Evolutionary conservation across 1,140 invertebrate genomes (phyloP).

Genomic region (Bombus cullumanus): DNA sequence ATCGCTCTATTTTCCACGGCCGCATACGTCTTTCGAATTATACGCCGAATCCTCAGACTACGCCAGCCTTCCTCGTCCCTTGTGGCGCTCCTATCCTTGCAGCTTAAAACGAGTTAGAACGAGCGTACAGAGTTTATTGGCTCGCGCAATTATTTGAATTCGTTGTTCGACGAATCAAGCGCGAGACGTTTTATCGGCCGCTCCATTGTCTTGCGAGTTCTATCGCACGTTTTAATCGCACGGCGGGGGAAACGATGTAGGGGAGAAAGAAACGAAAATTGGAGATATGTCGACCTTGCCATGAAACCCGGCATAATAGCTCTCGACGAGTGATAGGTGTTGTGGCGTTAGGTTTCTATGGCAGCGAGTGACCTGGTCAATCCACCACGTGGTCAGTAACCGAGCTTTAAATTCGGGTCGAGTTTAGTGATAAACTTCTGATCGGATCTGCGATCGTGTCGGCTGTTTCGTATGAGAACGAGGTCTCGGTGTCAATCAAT

Average conservation of each 20-base stretch:
- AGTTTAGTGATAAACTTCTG: conserved; percentile 43
- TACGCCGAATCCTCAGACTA: conserved; percentile 3
- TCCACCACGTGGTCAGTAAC: conserved; percentile 79
- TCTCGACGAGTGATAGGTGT: conserved; percentile 70
- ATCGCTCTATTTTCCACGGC: conserved; percentile 40
- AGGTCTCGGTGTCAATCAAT: conserved; percentile 39
- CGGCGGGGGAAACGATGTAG: background rate
- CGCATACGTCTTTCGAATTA: background rate
- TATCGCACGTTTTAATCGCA: background rate
- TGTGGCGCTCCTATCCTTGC: background rate
- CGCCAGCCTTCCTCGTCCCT: background rate
- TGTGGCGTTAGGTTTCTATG: conserved; percentile 79
- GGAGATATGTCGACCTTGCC: conserved; percentile 73
- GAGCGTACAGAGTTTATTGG: background rate
- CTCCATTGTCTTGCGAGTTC: background rate
- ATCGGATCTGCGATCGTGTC: conserved; percentile 49
- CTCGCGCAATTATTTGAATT: background rate
- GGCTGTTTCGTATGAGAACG: conserved; percentile 12
- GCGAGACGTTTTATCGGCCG: too few species aligned
- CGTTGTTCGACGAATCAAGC: too few species aligned
- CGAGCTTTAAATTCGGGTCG: conserved; percentile 64
- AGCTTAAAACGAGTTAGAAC: too few species aligned
- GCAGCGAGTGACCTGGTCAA: conserved; percentile 81
- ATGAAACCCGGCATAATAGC: conserved; percentile 68
- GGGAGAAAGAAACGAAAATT: conserved; percentile 48